These are phyloP conservation scores for Casuarius casuarius DNA, from an alignment of 2,113 vertebrate genomes.

Conservation along the genomic window DNA sequence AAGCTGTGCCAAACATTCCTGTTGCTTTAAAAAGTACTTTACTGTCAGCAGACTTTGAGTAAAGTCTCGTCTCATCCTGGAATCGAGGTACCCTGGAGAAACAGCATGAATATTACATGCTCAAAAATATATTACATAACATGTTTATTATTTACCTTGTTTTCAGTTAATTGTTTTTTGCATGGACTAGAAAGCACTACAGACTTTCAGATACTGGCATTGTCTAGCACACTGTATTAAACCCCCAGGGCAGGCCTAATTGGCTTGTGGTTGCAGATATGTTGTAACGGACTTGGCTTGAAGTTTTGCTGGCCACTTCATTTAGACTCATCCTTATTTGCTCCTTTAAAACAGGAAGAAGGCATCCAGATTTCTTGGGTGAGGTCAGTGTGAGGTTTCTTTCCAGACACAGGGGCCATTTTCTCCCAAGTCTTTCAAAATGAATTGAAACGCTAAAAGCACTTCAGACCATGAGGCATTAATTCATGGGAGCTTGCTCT, in stretches of 20 bases:
- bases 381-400: constrained; percentile 20
- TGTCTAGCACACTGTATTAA: constrained; percentile 7
- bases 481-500: not conserved
- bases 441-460: not conserved
- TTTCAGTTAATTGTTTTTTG: constrained; percentile 13
- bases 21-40: not conserved
- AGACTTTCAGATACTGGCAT: not conserved
- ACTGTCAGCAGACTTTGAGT: not conserved
- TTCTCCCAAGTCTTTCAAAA: constrained; percentile 4
- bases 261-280: constrained; percentile 30
- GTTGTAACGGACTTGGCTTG: constrained; percentile 37
- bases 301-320: constrained; percentile 8
- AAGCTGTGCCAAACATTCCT: not conserved
- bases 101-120: not conserved
- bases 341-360: not conserved
- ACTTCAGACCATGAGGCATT: not conserved
- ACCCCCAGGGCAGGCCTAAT: not conserved
- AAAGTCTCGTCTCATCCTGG: not conserved
- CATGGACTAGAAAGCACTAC: not conserved
- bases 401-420: not conserved
- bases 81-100: not conserved
- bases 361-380: not conserved
- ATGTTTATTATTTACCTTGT: constrained; percentile 26
- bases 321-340: not conserved
- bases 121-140: not conserved